These are phyloP conservation scores for Caenorhabditis imperialis DNA, from an alignment of 2,888 invertebrate genomes.

Conservation along the genomic window DNA sequence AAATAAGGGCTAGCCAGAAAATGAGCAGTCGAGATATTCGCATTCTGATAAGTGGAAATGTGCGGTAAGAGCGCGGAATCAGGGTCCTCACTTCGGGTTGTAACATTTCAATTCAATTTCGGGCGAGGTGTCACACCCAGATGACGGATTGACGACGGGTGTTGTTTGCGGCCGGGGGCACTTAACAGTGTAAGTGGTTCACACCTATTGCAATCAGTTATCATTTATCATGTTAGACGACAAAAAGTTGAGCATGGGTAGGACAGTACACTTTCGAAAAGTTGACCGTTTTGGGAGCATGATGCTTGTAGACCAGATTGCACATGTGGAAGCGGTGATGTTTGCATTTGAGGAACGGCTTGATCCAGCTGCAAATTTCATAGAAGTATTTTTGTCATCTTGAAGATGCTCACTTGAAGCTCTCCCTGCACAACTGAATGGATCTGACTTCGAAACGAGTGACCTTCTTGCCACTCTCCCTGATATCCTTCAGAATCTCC, in stretches of 20 bases:
- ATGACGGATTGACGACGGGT: too few relatives aligned
- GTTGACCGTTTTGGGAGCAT: slow-evolving; percentile 6
- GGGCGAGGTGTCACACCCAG: too few relatives aligned
- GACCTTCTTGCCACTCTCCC: slow-evolving; percentile 15
- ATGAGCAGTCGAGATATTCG: too few relatives aligned
- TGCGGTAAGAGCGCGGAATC: too few relatives aligned
- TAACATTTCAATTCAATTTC: too few relatives aligned
- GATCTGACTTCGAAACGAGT: slow-evolving; percentile 25
- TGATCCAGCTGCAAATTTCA: slow-evolving; percentile 27
- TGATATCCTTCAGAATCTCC: slow-evolving; percentile 10
- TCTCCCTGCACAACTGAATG: slow-evolving; percentile 6
- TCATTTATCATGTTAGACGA: too few relatives aligned
- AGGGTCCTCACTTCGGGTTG: too few relatives aligned
- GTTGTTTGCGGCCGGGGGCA: too few relatives aligned
- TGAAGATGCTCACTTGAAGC: slow-evolving; percentile 14
- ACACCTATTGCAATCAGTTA: too few relatives aligned
- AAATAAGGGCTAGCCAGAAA: too few relatives aligned
- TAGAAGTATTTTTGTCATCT: not conserved
- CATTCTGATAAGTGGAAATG: too few relatives aligned
- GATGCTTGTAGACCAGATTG: slow-evolving; percentile 15
- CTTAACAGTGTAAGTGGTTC: too few relatives aligned
- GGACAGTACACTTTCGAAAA: slow-evolving; percentile 27
- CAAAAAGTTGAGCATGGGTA: slow-evolving; percentile 27
- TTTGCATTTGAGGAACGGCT: slow-evolving; percentile 30
- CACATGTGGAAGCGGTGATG: slow-evolving; percentile 2